Base-by-base conservation (phyloP, 1,140 invertebrate species). In the Kradibia gibbosae region DNA sequence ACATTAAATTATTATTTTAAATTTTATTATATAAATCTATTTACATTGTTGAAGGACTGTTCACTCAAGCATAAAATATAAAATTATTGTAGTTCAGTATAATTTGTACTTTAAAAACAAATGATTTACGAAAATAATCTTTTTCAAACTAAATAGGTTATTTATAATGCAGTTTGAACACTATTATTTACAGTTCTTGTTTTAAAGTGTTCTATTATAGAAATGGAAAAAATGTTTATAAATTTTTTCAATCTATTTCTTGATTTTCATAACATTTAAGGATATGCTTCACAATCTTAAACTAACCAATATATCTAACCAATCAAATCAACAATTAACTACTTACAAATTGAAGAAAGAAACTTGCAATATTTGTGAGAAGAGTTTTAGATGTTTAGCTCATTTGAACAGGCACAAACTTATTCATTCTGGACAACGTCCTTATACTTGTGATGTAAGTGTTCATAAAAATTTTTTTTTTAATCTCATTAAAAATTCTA, bases 381-480 rank as follows among this genome's bases (percentile, higher is more conserved):
- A 90, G 73, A 89, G 81, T 82, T 90, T 90, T 60, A 85, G 89
- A 53, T 90, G 89, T 67, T 86, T 87, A 78, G 88, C 89, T 20
- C 91, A 91, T 78, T 84, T 91, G 42, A 86, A 89, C 20, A 87
- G 91, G 55, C 92, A 92, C 72, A 88, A 89, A 85, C 82, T 86
- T 3, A 89, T 90, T 83, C 89, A 90, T 53, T 89, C 89, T 22
- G 89, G 89, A 60, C 88, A 88, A 42, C 83, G 89, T 20, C 89
- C 89, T 45, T 90, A 89, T 74, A 55, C 88, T 45, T 90, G 89
- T n/a, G 83, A 89, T 84, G 89, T 90, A 81, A 74, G 86, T 92
- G 91, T 36, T 25, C 45, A 31, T 48, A 10, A 42, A 31, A 0
- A 11, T 34, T 73, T 53, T 71, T 4, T 22, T 57, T 55, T 10